Conservation (phyloP, 2,797 vertebrate genomes). For the Eulemur mongoz region DNA sequence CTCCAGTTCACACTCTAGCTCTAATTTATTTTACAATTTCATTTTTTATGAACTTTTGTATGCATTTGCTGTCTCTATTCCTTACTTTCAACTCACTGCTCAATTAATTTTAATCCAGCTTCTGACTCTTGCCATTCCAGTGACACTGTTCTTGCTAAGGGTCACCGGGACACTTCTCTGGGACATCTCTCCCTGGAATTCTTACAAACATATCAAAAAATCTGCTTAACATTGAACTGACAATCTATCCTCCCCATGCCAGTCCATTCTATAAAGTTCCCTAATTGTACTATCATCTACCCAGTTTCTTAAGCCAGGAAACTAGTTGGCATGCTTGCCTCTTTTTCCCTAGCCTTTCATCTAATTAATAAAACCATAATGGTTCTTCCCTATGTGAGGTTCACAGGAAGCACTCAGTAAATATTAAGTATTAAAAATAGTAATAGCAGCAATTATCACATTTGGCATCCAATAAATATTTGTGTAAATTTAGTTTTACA, state of each 20-base stretch:
- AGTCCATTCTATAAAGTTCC: not conserved
- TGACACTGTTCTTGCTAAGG: not conserved
- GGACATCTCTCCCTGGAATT: not conserved
- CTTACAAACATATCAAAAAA: not conserved
- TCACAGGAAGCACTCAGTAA: not conserved
- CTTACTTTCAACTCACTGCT: not conserved
- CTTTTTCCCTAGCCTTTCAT: not conserved
- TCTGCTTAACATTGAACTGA: not conserved
- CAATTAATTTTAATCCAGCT: not conserved
- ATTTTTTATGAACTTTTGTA: not conserved
- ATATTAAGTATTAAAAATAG: not conserved
- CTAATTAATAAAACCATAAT: not conserved
- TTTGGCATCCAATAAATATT: not conserved
- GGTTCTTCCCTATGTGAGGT: rapidly evolving
- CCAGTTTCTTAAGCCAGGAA: not conserved
- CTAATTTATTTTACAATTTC: not conserved
- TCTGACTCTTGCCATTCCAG: not conserved
- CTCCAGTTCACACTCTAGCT: not conserved
- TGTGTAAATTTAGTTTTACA: not conserved
- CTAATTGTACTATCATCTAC: not conserved
- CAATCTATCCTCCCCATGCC: not conserved
- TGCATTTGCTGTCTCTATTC: not conserved
- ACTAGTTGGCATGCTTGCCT: not conserved
- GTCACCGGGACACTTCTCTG: not conserved
- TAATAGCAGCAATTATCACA: not conserved